Evolutionary conservation across 1,140 invertebrate genomes (phyloP), one percentile per base, ranked within the genome.

Genomic region (Trachymyrmex cornetzi): DNA sequence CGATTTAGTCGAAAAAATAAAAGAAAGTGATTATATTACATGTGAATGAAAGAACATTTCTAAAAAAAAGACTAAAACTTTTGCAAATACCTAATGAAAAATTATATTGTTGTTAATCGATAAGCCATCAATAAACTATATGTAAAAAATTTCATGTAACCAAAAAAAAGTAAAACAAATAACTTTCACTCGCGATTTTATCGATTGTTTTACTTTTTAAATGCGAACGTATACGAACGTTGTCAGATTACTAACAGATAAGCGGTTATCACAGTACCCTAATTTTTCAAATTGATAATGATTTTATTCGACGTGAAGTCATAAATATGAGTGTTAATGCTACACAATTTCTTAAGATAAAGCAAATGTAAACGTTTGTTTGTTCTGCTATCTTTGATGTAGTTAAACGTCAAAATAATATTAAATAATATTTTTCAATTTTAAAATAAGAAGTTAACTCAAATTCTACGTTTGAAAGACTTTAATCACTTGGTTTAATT

Each of bases 201-300:
- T 6, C 6, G 12, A 55, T 69, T 24, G 5, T 44, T 81, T 38
- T 5, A 12, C 4, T 50, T 5, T 30, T 5, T 16, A 67, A 30
- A 3, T 11, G 24, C 14, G n/a, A 61, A 44, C 3, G 22, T 30
- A 77, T 48, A 19, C 2, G 16, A 77, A 77, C 6, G 48, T 59
- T 71, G 44, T 81, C 79, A n/a, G 19, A 34, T 24, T 44, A 67
- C 12, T 11, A 53, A 2, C 1, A 81, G 53, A 81, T 81, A 81
- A 81, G 22, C 14, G 0, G 6, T 71, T 81, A 81, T 81, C 66
- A 19, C 63, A 16, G 34, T 4, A 44, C 50, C 0, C 22, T 69
- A 81, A 38, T 44, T 81, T 81, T 81, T 22, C 34, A 30, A 34
- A 30, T 44, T 27, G 34, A 27, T 27, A 44, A 57, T 27, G 34